A percentile compares a stretch with the other conserved stretches of the same genome.
Evolutionary conservation across 2,113 vertebrate genomes (phyloP).

Genomic region (Myrmecophaga tridactyla): DNA sequence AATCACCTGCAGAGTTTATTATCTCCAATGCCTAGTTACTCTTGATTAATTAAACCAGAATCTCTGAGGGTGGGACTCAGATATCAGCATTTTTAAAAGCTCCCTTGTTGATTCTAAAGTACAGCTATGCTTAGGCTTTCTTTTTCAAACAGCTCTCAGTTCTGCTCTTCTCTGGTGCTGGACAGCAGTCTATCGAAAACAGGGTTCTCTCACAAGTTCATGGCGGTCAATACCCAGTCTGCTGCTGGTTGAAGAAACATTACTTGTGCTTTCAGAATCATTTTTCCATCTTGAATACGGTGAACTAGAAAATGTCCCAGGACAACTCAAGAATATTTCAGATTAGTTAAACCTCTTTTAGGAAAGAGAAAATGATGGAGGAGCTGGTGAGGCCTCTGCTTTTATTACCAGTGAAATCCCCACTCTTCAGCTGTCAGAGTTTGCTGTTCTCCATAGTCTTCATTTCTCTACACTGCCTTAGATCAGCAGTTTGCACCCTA

Average conservation of each 20-base stretch:
- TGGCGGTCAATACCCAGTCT: conserved; percentile 13
- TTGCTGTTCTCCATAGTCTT: neutral
- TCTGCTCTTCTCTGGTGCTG: neutral
- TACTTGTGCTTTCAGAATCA: conserved; percentile 25
- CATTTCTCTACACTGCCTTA: neutral
- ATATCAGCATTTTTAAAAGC: neutral
- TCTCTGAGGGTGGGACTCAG: neutral
- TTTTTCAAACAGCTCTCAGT: neutral
- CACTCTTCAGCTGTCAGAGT: neutral
- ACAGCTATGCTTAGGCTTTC: neutral
- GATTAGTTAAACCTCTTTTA: neutral
- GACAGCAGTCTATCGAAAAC: neutral
- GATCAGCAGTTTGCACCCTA: neutral
- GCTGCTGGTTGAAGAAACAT: neutral
- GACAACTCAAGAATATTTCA: neutral
- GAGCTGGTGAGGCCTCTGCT: neutral
- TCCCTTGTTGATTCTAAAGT: neutral
- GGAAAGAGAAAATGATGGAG: neutral
- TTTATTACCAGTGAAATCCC: neutral
- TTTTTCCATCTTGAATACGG: neutral
- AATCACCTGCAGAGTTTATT: neutral
- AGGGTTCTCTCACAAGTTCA: conserved; percentile 7
- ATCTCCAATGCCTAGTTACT: neutral
- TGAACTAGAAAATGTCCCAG: conserved; percentile 11
- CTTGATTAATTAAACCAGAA: neutral